phyloP scores from a whole-genome alignment of 2,113 vertebrate species.

The Python bivittatus region DNA sequence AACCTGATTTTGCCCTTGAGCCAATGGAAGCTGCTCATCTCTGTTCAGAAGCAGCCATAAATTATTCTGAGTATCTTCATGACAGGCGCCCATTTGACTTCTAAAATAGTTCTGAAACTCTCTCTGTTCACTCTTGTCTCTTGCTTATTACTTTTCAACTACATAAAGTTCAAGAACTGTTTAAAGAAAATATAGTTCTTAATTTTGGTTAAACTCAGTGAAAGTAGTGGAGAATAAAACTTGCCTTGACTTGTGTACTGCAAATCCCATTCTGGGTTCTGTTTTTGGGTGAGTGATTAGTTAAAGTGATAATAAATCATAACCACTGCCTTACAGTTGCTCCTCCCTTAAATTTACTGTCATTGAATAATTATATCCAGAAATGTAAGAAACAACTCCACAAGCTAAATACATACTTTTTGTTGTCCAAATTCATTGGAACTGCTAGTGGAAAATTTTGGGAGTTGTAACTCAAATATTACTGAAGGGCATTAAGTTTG shows the following conservation, averaged over 20 bases:
- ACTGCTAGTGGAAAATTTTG: background rate
- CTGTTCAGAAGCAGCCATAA: background rate
- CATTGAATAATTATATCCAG: background rate
- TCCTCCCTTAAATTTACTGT: background rate
- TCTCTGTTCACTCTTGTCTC: background rate
- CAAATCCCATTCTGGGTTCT: background rate
- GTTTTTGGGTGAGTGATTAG: background rate
- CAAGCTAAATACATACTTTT: background rate
- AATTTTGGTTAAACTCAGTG: background rate
- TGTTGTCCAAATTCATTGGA: slow-evolving; percentile 1
- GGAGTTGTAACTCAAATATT: background rate
- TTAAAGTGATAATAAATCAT: background rate
- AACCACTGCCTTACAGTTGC: background rate
- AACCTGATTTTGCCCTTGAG: background rate
- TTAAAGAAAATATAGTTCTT: background rate
- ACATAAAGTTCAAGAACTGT: background rate
- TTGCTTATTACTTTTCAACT: background rate
- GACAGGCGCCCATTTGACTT: background rate
- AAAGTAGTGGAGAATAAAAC: background rate
- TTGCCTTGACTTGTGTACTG: background rate
- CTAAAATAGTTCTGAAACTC: background rate
- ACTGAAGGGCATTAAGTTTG: background rate
- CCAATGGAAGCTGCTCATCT: background rate
- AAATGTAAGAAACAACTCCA: background rate
- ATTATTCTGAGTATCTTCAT: background rate